phyloP scores from a whole-genome alignment of 2,888 invertebrate genomes.

The Sinodicranocentrus sp. region DNA sequence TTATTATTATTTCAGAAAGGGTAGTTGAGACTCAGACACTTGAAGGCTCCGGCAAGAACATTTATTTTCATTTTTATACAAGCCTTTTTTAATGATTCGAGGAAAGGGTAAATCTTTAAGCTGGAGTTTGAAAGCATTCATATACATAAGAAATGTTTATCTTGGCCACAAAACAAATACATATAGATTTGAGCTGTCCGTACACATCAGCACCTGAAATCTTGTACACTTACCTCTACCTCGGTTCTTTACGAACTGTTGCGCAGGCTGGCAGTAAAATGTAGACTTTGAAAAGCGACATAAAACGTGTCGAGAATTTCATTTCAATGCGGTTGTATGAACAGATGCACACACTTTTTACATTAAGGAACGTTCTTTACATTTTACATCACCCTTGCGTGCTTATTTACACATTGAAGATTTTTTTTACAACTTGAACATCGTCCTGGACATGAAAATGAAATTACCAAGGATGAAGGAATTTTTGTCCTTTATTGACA shows the following conservation, averaged over 20 bases:
- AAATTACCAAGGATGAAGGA: constrained; percentile 20
- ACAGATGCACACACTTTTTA: constrained; percentile 3
- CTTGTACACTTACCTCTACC: constrained; percentile 24
- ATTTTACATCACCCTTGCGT: neutral
- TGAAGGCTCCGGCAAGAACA: constrained; percentile 44
- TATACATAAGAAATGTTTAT: neutral
- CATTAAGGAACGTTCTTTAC: neutral
- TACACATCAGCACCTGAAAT: constrained; percentile 14
- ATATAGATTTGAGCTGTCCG: neutral
- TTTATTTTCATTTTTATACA: constrained; percentile 37
- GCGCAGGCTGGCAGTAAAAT: constrained; percentile 35
- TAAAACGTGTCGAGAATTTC: constrained; percentile 3
- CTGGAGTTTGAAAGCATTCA: neutral
- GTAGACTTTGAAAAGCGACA: neutral
- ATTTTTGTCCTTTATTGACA: constrained; percentile 38
- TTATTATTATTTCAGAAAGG: too few species aligned
- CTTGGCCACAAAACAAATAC: constrained; percentile 17
- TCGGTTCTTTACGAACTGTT: constrained; percentile 37
- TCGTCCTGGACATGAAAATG: constrained; percentile 11
- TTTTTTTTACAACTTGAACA: neutral
- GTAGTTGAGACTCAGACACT: constrained; percentile 51
- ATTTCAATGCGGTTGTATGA: neutral
- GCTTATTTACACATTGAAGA: too few species aligned
- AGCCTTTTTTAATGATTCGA: constrained; percentile 46
- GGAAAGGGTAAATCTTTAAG: constrained; percentile 38